Base-by-base conservation (phyloP, 2,113 vertebrate genomes). In the Platysternon megacephalum region DNA sequence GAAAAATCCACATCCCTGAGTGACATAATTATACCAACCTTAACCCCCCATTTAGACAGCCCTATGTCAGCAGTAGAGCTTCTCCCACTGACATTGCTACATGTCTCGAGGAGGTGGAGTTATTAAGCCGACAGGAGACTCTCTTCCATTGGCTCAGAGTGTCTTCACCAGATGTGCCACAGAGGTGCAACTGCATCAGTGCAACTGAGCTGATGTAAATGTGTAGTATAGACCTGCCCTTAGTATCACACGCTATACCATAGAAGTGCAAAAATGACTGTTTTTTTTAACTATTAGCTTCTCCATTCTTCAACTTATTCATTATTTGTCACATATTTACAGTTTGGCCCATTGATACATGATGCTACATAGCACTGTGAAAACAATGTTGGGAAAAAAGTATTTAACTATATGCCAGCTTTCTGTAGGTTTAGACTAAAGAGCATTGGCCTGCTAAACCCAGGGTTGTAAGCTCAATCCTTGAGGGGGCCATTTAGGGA, bases 301-400 rank as follows among this genome's bases (percentile, higher is more conserved):
- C 51, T 58, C 24, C 58, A 12, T 52, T 76, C 1, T 68, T 92
- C 42, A 58, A 3, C 21, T 6, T 1, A 24, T 35, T 83, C 11
- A 80, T 68, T 0, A 28, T 3, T 13, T 26, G n/a, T 1, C 39
- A 88, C 80, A 46, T 29, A 10, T 0, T 2, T 61, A 42, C 3
- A 5, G 17, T 14, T 80, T 83, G 82, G 3, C 5, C 42, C 5
- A 44, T 17, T 68, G 61, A 65, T 13, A 3, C 2, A 79, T 5
- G 3, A 24, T 21, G 89, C 35, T 26, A 74, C 61, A 86, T 0
- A 52, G 0, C 44, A 80, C 49, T 89, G 14, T 11, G 84, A 76
- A 93, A 93, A 76, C 3, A 0, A 2, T 80, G 11, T 68, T 42
- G 74, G 11, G 56, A 13, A 58, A 42, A 78, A 0, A 61, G 55